phyloP scores from a whole-genome alignment of 1,140 invertebrate genomes.

The Pseudomyrmex concolor region DNA sequence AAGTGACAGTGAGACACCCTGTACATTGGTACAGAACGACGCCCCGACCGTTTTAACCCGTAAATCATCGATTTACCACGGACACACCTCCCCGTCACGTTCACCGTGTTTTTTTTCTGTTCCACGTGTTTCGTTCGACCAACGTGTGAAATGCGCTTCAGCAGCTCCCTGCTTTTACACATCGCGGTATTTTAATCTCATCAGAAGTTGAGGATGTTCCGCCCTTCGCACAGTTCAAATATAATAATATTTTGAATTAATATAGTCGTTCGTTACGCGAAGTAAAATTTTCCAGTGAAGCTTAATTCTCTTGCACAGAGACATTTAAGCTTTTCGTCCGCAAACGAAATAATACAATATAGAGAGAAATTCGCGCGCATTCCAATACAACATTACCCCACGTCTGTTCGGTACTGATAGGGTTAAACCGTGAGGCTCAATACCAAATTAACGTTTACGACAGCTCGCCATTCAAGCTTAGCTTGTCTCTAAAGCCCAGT shows the following conservation, averaged over 20 bases:
- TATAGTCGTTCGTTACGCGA: background rate
- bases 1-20: conserved; percentile 38
- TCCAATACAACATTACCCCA: conserved; percentile 68
- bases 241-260: too few relatives aligned
- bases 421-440: conserved; percentile 71
- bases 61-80: conserved; percentile 61
- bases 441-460: conserved; percentile 75
- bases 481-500: conserved; percentile 60
- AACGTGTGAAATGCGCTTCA: conserved; percentile 35
- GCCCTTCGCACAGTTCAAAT: too few relatives aligned
- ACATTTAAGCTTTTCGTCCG: conserved; percentile 41
- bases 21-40: conserved; percentile 40
- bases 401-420: conserved; percentile 72
- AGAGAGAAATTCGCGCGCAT: conserved; percentile 57
- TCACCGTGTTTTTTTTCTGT: conserved; percentile 45
- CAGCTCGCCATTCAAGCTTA: conserved; percentile 68
- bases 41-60: conserved; percentile 28
- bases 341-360: conserved; percentile 63
- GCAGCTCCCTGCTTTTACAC: conserved; percentile 19
- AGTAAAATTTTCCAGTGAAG: background rate
- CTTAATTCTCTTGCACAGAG: background rate
- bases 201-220: background rate
- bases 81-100: conserved; percentile 48
- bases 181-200: conserved; percentile 23
- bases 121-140: conserved; percentile 41